Evolutionary conservation across 2,797 vertebrate genomes (phyloP), one percentile per base, ranked within the genome.

Genomic region (Acrossocheilus fasciatus): DNA sequence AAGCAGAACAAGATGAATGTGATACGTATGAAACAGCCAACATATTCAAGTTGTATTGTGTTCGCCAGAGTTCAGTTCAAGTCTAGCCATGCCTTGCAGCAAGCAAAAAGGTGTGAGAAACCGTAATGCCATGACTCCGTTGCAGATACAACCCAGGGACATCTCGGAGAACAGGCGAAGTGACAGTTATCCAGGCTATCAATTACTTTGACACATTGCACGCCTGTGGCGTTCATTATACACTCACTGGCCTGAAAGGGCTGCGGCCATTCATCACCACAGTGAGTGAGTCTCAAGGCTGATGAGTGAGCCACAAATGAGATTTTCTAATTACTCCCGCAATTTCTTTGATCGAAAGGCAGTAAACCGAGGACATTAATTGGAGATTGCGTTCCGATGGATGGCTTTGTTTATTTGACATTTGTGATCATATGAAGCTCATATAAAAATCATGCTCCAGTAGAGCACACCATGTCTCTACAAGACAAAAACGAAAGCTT

Each of bases 101-200:
- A 15, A 64, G 30, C 43, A 17, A 66, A 59, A 88, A 82, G 77
- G 73, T 82, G 78, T 72, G 75, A 87, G 77, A 62, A 84, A 72
- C 30, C 11, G 10, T 50, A 64, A 30, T 12, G 26, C 47, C 18
- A 74, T 23, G 77, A 52, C 77, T 73, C 54, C 2, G 26, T 72
- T n/a, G 76, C 34, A 50, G 81, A 86, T 79, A 75, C 72, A 77
- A 39, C 82, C 73, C 20, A 57, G 59, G 59, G 85, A 76, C 72
- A 86, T 84, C 68, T 75, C 10, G 15, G 47, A 74, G 78, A 86
- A 79, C 41, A 80, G 72, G 73, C 70, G 6, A 76, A 75, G 52
- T 86, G 89, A 89, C 86, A 89, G 84, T 59, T 82, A 83, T 81
- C 77, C 52, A 30, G n/a, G n/a, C 62, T 82, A 83, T 88, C 88